Evolutionary conservation across 2,113 vertebrate species (phyloP).

Genomic region (Desmodus rotundus): DNA sequence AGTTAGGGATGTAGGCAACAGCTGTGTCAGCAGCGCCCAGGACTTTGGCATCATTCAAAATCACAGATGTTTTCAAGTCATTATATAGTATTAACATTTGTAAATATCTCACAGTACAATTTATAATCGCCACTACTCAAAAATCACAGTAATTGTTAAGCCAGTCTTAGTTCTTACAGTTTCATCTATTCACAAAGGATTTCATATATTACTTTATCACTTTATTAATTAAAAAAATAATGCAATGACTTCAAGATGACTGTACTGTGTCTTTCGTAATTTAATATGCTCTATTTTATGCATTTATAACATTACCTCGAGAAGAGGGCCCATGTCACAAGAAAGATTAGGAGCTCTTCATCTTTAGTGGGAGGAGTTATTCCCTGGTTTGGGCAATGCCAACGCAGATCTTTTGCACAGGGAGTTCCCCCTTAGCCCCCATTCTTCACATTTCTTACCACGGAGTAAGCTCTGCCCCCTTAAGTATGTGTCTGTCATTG

Average conservation of each 20-base stretch:
- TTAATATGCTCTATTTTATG: not conserved
- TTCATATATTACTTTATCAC: not conserved
- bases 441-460: not conserved
- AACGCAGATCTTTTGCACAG: not conserved
- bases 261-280: not conserved
- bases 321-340: not conserved
- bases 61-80: not conserved
- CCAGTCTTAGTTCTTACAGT: not conserved
- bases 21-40: not conserved
- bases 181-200: not conserved
- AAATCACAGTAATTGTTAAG: not conserved
- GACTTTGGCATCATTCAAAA: not conserved
- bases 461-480: not conserved
- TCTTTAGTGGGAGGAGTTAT: not conserved
- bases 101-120: not conserved
- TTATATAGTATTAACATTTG: not conserved
- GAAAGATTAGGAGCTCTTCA: not conserved
- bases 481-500: not conserved
- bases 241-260: not conserved
- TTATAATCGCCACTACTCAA: not conserved
- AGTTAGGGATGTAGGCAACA: not conserved
- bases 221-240: not conserved
- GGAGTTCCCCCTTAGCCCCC: no score
- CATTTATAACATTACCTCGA: not conserved
- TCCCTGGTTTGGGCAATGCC: not conserved